Percentiles rank a stretch among this genome's conserved stretches.
These are phyloP conservation scores for Vanacampus margaritifer DNA, from an alignment of 2,113 vertebrate genomes.

Conservation along the genomic window DNA sequence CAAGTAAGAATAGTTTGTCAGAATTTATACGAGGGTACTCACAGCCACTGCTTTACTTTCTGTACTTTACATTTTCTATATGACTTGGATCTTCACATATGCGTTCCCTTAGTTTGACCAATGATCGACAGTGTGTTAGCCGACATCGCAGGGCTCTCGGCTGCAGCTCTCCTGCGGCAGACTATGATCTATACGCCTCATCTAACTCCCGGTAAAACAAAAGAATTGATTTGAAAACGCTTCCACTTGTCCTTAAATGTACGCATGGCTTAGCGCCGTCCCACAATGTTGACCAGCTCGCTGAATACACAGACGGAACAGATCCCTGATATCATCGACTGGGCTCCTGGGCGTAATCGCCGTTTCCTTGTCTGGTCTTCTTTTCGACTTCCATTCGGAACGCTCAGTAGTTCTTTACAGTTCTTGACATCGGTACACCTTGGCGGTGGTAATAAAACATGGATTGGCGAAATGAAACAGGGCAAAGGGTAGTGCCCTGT, in stretches of 20 bases:
- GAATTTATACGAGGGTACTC: not conserved
- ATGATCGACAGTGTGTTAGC: not conserved
- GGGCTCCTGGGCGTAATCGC: not conserved
- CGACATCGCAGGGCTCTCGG: not conserved
- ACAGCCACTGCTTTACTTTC: too few species aligned
- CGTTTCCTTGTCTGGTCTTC: not conserved
- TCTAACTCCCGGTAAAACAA: conserved; percentile 5
- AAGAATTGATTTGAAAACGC: conserved; percentile 8
- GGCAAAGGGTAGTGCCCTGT: not conserved
- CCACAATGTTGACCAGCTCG: not conserved
- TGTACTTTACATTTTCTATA: not conserved
- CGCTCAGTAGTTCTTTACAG: not conserved
- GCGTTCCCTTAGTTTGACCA: not conserved
- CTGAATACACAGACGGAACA: conserved; percentile 2
- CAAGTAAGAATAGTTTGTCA: not conserved
- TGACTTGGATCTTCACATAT: not conserved
- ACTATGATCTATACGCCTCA: not conserved
- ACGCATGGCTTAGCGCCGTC: not conserved
- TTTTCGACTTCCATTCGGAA: not conserved
- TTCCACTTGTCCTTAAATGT: conserved; percentile 6
- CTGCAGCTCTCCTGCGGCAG: not conserved
- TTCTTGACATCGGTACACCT: not conserved
- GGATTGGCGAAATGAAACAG: not conserved
- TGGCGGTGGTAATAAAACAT: not conserved
- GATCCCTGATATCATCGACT: not conserved